phyloP scores from a whole-genome alignment of 2,113 vertebrate species.

The Hemiscyllium ocellatum region DNA sequence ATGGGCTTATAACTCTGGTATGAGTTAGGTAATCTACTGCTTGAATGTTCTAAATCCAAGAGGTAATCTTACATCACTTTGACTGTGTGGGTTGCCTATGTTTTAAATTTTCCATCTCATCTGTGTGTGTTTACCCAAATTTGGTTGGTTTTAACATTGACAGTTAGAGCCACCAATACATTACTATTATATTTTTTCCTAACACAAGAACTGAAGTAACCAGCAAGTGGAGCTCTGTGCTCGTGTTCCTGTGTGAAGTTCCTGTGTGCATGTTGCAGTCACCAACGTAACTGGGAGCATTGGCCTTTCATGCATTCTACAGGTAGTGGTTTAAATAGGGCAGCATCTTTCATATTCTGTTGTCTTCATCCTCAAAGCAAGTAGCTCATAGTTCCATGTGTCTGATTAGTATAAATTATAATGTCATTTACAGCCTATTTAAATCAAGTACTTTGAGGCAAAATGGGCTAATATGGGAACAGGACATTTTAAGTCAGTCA shows the following conservation, averaged over 20 bases:
- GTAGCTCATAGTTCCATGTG: not conserved
- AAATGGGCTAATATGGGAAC: not conserved
- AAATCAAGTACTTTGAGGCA: constrained; percentile 9
- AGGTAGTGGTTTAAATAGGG: not conserved
- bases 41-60: not conserved
- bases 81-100: not conserved
- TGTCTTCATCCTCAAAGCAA: not conserved
- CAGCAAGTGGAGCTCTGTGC: constrained; percentile 31
- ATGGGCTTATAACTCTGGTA: not conserved
- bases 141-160: not conserved
- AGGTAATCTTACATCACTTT: no score
- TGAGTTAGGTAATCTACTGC: not conserved
- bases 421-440: not conserved
- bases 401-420: not conserved
- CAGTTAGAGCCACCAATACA: not conserved
- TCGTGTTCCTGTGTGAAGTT: not conserved
- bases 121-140: not conserved
- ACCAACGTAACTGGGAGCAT: not conserved
- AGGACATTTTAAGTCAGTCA: constrained; percentile 14
- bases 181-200: not conserved
- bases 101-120: not conserved
- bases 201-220: not conserved
- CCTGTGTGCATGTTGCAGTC: not conserved
- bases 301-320: not conserved
- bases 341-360: not conserved